These are phyloP conservation scores for Arrhamphus sclerolepis DNA, from an alignment of 2,797 vertebrate genomes.

Conservation along the genomic window DNA sequence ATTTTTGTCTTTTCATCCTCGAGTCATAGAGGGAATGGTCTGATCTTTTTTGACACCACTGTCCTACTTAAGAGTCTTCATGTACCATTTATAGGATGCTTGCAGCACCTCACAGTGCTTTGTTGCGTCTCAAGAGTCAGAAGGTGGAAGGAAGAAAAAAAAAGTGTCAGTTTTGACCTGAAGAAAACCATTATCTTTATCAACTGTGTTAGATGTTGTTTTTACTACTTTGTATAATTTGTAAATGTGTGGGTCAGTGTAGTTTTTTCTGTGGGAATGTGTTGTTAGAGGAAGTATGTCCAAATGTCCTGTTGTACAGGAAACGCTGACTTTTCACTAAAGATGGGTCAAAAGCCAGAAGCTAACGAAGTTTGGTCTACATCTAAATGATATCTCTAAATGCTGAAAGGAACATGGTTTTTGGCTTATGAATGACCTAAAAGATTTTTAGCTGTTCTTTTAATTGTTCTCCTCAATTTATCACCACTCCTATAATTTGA, in stretches of 20 bases:
- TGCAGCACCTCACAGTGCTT: slow-evolving; percentile 22
- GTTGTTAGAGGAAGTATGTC: not conserved
- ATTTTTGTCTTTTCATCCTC: slow-evolving; percentile 52
- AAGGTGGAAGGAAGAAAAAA: slow-evolving; percentile 10
- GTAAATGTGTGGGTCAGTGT: not conserved
- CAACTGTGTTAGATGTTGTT: too few relatives aligned
- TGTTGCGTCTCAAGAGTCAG: slow-evolving; percentile 22
- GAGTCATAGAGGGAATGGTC: slow-evolving; percentile 38
- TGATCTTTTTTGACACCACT: slow-evolving; percentile 61
- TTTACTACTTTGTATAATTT: not conserved
- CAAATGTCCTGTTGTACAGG: slow-evolving; percentile 9
- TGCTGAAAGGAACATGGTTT: not conserved
- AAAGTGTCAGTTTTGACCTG: not conserved
- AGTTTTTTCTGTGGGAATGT: not conserved
- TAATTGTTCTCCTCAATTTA: too few relatives aligned
- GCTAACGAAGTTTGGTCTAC: not conserved
- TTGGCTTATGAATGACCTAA: too few relatives aligned
- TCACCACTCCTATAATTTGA: too few relatives aligned
- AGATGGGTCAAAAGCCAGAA: not conserved
- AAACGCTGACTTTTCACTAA: not conserved
- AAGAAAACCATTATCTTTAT: not conserved
- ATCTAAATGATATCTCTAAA: not conserved
- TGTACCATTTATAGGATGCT: slow-evolving; percentile 42
- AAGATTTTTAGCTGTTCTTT: too few relatives aligned
- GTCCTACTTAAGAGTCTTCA: slow-evolving; percentile 61